Percentiles rank a stretch among this genome's conserved stretches.
Conservation (phyloP, 2,888 invertebrate species). For the Chesias legatella region DNA sequence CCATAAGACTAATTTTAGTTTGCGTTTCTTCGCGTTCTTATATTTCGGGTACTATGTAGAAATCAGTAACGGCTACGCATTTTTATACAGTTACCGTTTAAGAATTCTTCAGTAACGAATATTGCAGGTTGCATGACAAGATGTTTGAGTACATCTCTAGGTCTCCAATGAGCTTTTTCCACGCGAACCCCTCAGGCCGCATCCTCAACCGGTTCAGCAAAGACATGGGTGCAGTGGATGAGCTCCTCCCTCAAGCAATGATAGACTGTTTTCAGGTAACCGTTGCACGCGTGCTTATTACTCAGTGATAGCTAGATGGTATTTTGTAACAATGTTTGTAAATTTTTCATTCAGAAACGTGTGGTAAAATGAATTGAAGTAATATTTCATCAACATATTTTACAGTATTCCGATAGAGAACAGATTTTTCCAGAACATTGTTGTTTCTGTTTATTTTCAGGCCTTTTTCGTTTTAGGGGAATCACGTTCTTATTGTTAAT, state of each 20-base stretch:
- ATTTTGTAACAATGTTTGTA: background rate
- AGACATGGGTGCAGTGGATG: slow-evolving; percentile 91
- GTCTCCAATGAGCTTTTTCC: slow-evolving; percentile 85
- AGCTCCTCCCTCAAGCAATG: slow-evolving; percentile 86
- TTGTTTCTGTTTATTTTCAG: no score
- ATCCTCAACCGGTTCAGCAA: slow-evolving; percentile 91
- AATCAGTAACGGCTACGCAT: no score
- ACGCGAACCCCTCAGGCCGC: slow-evolving; percentile 89
- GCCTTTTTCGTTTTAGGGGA: no score
- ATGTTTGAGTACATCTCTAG: slow-evolving; percentile 83
- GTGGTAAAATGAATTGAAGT: background rate
- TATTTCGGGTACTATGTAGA: no score
- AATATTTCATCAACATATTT: no score
- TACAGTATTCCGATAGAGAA: no score
- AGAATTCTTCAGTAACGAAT: no score
- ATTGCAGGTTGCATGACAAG: slow-evolving; percentile 80
- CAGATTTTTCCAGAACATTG: no score
- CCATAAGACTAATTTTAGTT: background rate
- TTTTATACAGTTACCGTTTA: no score
- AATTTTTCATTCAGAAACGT: slow-evolving; percentile 2
- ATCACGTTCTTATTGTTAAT: no score
- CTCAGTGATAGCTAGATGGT: background rate
- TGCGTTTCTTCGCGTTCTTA: no score
- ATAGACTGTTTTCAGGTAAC: slow-evolving; percentile 84
- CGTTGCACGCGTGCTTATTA: background rate